These are phyloP conservation scores for Echinarachnius parma DNA, from an alignment of 53 echinoderm and acorn worm genomes.

Conservation along the genomic window DNA sequence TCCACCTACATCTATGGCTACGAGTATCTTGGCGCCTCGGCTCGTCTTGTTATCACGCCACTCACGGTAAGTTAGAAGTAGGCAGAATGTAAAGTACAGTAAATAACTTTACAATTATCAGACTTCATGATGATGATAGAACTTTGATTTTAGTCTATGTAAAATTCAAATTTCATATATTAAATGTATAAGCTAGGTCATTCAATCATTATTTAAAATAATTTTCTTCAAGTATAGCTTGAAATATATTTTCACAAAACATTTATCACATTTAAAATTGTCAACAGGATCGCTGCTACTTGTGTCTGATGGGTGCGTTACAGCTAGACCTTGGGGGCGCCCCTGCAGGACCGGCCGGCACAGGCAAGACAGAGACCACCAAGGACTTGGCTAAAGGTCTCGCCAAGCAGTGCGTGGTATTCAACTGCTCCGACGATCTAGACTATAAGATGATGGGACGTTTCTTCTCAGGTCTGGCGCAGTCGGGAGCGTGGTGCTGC, in stretches of 20 bases:
- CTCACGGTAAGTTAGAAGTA: conserved; percentile 70
- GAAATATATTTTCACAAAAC: too few species aligned
- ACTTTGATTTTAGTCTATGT: too few species aligned
- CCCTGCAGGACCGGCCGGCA: conserved; percentile 98
- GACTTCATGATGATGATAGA: too few species aligned
- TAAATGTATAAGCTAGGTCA: too few species aligned
- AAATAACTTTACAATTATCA: too few species aligned
- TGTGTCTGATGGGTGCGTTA: conserved; percentile 98
- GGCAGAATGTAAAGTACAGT: too few species aligned
- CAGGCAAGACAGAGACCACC: conserved; percentile 99
- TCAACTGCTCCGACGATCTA: conserved; percentile 98
- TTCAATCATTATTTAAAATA: too few species aligned
- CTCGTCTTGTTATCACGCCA: conserved; percentile 95
- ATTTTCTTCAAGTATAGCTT: too few species aligned
- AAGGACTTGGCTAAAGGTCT: conserved; percentile 96
- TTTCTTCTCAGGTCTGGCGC: conserved; percentile 97
- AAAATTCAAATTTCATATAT: too few species aligned
- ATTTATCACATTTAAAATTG: too few species aligned
- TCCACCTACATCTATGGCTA: conserved; percentile 98
- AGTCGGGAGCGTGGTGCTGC: conserved; percentile 99
- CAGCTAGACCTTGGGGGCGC: conserved; percentile 98
- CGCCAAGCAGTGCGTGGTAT: conserved; percentile 99
- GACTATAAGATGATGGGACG: conserved; percentile 99
- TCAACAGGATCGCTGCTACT: conserved; percentile 99
- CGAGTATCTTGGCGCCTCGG: conserved; percentile 94